Evolutionary conservation across 2,113 vertebrate genomes (phyloP).

Genomic region (Lucifuga dentata): DNA sequence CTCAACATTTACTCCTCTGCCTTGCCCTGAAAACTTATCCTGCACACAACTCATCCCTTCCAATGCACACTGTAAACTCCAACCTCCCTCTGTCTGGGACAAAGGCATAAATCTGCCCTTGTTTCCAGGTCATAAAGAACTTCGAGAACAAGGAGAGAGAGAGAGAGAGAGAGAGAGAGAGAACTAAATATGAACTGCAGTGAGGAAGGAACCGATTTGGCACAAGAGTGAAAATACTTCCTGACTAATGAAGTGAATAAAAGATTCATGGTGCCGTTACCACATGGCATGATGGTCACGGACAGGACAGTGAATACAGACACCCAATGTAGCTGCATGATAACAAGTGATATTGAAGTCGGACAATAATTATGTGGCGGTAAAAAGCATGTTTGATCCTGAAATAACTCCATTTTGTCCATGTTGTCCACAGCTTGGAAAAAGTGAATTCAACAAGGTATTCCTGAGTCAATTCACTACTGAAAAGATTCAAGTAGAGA

Average conservation of each 20-base stretch:
- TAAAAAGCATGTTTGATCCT: no score
- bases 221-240: conserved; percentile 31
- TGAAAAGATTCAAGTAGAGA: no score
- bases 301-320: conserved; percentile 27
- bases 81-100: conserved; percentile 48
- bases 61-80: conserved; percentile 62
- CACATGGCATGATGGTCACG: conserved; percentile 39
- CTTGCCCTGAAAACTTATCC: conserved; percentile 45
- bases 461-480: no score
- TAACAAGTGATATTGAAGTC: conserved; percentile 5
- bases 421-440: no score
- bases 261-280: conserved; percentile 59
- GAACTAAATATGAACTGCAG: conserved; percentile 23
- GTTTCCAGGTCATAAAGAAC: conserved; percentile 73
- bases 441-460: no score
- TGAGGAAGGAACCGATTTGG: conserved; percentile 63
- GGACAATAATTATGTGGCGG: background rate
- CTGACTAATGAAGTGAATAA: conserved; percentile 64
- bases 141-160: conserved; percentile 42
- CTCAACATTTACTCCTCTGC: conserved; percentile 12
- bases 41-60: conserved; percentile 62
- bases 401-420: no score
- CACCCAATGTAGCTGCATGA: conserved; percentile 11
- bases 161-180: conserved; percentile 13
- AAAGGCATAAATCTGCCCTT: conserved; percentile 71